Percentiles rank a stretch among this genome's conserved stretches.
Evolutionary conservation across 2,888 invertebrate species (phyloP).

Genomic region (Laothoe populi): DNA sequence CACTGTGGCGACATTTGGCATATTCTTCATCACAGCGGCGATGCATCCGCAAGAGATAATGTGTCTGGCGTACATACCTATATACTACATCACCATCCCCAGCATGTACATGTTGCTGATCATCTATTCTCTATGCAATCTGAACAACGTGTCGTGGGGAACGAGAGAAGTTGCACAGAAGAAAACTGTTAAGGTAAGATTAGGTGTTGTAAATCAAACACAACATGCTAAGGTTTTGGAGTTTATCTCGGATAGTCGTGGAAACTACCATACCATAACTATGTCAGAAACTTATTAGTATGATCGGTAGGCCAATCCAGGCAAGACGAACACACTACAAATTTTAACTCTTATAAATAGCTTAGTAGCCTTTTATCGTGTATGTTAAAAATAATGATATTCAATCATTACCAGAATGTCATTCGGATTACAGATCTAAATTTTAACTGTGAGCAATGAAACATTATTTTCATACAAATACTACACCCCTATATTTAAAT

Average conservation of each 20-base stretch:
- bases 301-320: too few relatives aligned
- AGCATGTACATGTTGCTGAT: conserved; percentile 97
- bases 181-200: conserved; percentile 66
- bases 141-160: conserved; percentile 97
- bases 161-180: conserved; percentile 91
- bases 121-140: conserved; percentile 95
- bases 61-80: conserved; percentile 89
- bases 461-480: background rate
- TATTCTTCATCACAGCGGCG: conserved; percentile 87
- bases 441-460: too few relatives aligned
- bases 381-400: too few relatives aligned
- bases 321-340: too few relatives aligned
- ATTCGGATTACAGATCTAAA: too few relatives aligned
- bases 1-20: conserved; percentile 89
- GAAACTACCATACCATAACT: too few relatives aligned
- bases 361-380: too few relatives aligned
- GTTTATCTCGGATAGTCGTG: too few relatives aligned
- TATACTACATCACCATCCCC: conserved; percentile 95
- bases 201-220: background rate
- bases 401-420: too few relatives aligned
- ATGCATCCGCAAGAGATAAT: conserved; percentile 92
- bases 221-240: background rate
- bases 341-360: too few relatives aligned
- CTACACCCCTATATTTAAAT: conserved; percentile 19
- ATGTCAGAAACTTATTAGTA: too few relatives aligned